Conservation (phyloP, 2,797 vertebrate species). For the Poecilia wingei region DNA sequence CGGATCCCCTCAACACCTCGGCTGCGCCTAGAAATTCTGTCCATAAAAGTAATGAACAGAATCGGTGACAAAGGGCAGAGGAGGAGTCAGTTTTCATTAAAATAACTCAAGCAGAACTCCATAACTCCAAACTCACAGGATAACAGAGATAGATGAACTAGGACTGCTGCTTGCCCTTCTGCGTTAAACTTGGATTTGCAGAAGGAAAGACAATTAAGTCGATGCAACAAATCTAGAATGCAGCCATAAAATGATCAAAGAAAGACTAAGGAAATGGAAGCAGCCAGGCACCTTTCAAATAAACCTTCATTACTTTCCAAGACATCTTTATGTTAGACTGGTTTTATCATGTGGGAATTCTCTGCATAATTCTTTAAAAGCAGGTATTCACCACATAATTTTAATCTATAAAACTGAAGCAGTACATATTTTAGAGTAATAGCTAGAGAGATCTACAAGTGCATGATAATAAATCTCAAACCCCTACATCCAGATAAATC, state of each 20-base stretch:
- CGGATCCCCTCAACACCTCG: too few relatives aligned
- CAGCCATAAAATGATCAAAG: not conserved
- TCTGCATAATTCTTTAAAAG: constrained; percentile 12
- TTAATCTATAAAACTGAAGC: constrained; percentile 10
- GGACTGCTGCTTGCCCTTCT: constrained; percentile 11
- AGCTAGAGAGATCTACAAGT: constrained; percentile 33
- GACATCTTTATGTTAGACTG: constrained; percentile 9
- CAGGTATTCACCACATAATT: constrained; percentile 20
- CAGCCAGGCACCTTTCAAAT: not conserved
- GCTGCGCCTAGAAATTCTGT: too few relatives aligned
- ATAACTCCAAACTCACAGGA: not conserved
- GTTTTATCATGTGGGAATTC: constrained; percentile 21
- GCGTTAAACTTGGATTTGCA: constrained; percentile 9
- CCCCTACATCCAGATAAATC: constrained; percentile 32
- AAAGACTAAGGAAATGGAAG: not conserved
- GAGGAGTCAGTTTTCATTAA: constrained; percentile 23
- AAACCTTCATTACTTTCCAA: not conserved
- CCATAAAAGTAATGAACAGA: too few relatives aligned
- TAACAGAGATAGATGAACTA: constrained; percentile 12
- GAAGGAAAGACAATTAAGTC: constrained; percentile 3
- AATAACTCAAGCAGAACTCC: constrained; percentile 23
- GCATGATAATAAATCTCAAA: constrained; percentile 43
- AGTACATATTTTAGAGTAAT: constrained; percentile 36
- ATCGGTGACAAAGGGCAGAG: too few relatives aligned
- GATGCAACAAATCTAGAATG: not conserved